Evolutionary conservation across 2,113 vertebrate species (phyloP), one percentile per base, ranked within the genome.

Genomic region (Scopus umbretta): DNA sequence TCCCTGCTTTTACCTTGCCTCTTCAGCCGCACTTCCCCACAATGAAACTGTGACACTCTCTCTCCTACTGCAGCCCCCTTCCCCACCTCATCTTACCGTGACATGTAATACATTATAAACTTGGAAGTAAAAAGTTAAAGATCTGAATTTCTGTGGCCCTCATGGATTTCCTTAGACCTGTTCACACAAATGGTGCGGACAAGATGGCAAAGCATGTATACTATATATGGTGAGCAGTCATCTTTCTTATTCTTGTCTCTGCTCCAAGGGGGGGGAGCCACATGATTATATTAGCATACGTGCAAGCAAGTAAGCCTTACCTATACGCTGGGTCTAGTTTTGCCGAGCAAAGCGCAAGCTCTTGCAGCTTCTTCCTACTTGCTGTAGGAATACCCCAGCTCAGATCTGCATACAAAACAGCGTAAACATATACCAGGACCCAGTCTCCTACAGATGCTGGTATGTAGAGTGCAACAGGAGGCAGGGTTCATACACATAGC

Each of bases 401-500:
- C 36, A 45, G n/a, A 32, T 53, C 45, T 53, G 38, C 14, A 45
- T 5, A 47, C 11, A 16, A 5, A 71, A 7, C 36, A 18, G 20
- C 23, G 25, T 22, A 45, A 65, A 56, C 16, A 45, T 3, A 10
- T 9, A 21, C 47, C 16, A 40, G 16, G 26, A 43, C 13, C 13
- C 11, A 22, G 22, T 8, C 2, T 66, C 43, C 29, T 78, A 52
- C 30, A 42, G 25, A 52, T 16, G 29, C 36, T 19, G 19, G 13
- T 56, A 45, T 4, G 11, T 29, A n/a, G 43, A 92, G 11, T 5
- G 4, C 10, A 65, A n/a, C 7, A 40, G 52, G 13, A 72, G 55
- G 7, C 65, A 26, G 6, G 5, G 16, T 11, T 82, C 38, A 74
- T 5, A 20, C 0, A 3, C 9, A 15, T 11, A n/a, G 1, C 9